Evolutionary conservation across 2,888 invertebrate genomes (phyloP), one percentile per base, ranked within the genome.

Genomic region (Xylota segnis): DNA sequence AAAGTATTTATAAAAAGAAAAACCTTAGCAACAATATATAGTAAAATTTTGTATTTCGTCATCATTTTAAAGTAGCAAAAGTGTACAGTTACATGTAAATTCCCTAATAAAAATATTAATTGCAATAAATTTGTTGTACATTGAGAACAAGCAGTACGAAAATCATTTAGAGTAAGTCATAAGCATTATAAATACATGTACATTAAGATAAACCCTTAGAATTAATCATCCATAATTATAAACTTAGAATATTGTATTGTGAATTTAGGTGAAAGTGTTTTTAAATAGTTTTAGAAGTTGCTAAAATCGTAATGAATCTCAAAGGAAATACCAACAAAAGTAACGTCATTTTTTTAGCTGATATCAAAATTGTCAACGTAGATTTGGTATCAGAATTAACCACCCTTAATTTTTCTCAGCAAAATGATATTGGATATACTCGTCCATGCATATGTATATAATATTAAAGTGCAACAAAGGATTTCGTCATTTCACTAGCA

Each of bases 261-360:
- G 34, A 56, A 47, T 45, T 43, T 68, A 47, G 45, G 14, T 32
- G 14, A 29, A 12, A 52, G 52, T 54, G 16, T 43, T 70, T 12
- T 59, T 40, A 54, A 45, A 34, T 65, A 75, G 65, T 52, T n/a
- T 34, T 82, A 76, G 65, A 58, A 54, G 27, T 66, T 71, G 43
- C 72, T 66, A 23, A 27, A 32, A 27, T 29, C 40, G 34, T 9
- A 72, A 77, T 77, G 77, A 83, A 83, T 77, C 77, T 77, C 70
- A 45, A 75, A 40, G 70, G 52, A 76, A 74, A 50, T 65, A 65
- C 68, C 65, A 43, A 54, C 65, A 75, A 61, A 72, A 82, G 72
- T 82, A 56, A 91, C 92, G 91, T 91, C 91, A 91, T 91, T 91
- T 91, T 91, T 91, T 90, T 92, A 91, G 91, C 91, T 91, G 91